A percentile compares a stretch with the other conserved stretches of the same genome.
Conservation (phyloP, 1,140 invertebrate species). For the Cylas formicarius region DNA sequence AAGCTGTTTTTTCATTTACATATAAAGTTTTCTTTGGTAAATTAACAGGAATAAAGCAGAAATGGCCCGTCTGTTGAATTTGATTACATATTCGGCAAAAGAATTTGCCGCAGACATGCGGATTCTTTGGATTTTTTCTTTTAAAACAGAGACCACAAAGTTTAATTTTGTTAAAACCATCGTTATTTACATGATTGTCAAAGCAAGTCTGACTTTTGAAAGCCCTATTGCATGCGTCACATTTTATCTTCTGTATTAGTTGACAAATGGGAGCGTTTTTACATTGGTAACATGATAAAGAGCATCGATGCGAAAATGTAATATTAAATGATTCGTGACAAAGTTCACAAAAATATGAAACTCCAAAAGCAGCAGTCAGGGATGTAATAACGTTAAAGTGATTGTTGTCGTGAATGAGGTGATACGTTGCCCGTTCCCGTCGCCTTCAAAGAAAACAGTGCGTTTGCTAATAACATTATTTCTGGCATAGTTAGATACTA, state of each 20-base stretch:
- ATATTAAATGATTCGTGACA: slow-evolving; percentile 2
- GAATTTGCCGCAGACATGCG: slow-evolving; percentile 1
- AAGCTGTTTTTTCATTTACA: not conserved
- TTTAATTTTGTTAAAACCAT: slow-evolving; percentile 3
- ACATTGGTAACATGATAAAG: not conserved
- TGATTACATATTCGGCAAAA: slow-evolving; percentile 8
- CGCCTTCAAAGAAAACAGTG: no score
- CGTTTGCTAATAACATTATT: no score
- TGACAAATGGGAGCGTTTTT: no score
- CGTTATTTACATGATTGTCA: slow-evolving; percentile 8
- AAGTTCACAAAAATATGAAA: slow-evolving; percentile 6
- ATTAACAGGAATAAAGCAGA: slow-evolving; percentile 11
- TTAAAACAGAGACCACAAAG: not conserved
- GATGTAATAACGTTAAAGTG: slow-evolving; percentile 7
- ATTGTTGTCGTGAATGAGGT: slow-evolving; percentile 3
- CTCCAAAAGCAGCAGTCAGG: slow-evolving; percentile 5
- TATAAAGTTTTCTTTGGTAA: slow-evolving; percentile 9
- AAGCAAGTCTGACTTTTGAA: slow-evolving; percentile 12
- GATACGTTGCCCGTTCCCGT: slow-evolving; percentile 1
- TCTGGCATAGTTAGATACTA: slow-evolving; percentile 12
- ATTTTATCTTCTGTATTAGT: slow-evolving; percentile 2
- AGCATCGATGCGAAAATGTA: not conserved
- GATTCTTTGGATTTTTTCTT: not conserved
- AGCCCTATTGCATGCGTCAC: slow-evolving; percentile 5
- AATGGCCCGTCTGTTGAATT: slow-evolving; percentile 1